phyloP scores from a whole-genome alignment of 2,113 vertebrate species.

The Geococcyx californianus region DNA sequence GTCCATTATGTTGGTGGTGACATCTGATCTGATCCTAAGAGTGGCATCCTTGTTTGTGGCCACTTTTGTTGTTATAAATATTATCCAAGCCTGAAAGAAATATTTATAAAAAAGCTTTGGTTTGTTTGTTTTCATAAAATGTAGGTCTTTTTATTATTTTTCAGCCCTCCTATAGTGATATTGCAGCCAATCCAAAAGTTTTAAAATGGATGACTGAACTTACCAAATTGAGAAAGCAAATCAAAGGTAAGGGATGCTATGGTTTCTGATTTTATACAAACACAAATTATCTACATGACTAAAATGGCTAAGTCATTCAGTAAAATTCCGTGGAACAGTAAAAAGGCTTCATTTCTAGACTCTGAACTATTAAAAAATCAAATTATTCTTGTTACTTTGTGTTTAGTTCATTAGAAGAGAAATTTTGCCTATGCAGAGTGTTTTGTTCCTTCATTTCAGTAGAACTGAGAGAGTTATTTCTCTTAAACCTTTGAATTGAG shows the following conservation, averaged over 20 bases:
- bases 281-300: background rate
- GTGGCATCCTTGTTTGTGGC: background rate
- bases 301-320: background rate
- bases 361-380: background rate
- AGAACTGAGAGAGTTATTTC: background rate
- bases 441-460: background rate
- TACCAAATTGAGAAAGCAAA: conserved; percentile 93
- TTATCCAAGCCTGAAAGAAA: background rate
- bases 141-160: background rate
- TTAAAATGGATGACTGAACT: conserved; percentile 98
- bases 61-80: background rate
- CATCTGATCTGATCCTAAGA: background rate
- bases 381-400: background rate
- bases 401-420: background rate
- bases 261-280: background rate
- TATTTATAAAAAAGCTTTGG: background rate
- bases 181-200: conserved; percentile 96
- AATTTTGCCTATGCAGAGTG: background rate
- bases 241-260: conserved; percentile 86
- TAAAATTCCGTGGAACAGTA: background rate
- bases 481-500: background rate
- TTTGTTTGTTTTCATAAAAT: background rate
- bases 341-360: background rate
- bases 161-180: conserved; percentile 94
- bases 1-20: background rate